Base-by-base conservation (phyloP, 2,113 vertebrate genomes). In the Psammodynastes pulverulentus region DNA sequence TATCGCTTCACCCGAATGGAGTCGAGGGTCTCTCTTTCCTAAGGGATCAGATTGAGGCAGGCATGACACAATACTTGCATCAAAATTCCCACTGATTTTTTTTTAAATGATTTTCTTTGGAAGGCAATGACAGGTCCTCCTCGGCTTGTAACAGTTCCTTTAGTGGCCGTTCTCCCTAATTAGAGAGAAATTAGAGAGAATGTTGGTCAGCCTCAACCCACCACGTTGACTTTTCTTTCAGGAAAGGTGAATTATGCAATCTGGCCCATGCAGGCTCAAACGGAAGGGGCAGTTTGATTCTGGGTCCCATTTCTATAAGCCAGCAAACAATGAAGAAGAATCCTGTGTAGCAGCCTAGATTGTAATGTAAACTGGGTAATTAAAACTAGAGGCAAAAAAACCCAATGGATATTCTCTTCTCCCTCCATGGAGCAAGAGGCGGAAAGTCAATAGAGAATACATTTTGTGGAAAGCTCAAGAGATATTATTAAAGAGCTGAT, bases 401-500 rank as follows among this genome's bases (percentile, higher is more conserved):
- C n/a, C n/a, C 72, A 21, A 79, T 43, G 34, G 72, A 21, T 43
- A 43, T 79, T 79, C 72, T 79, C 34, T 43, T 79, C 67, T 23
- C 8, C 53, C 29, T 90, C 67, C 29, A 24, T 89, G 52, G 89
- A 52, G 39, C 0, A 13, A 91, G 51, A 86, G 52, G 7, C 21
- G 89, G 58, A 92, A 84, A 93, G 52, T 86, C 54, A 93, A 34
- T 2, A 21, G 26, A 53, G 34, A 39, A n/a, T 19, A 26, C 46
- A 88, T 43, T 49, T 49, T 86, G 24, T 88, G 23, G 9, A 94
- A 90, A 89, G 72, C 89, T 26, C 24, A 12, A 23, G 91, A 92
- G 51, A 15, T 79, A 49, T 92, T 91, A 67, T 45, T 48, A 88
- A 79, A 89, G 86, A 90, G 53, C 12, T 51, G 45, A 92, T 91